phyloP scores from a whole-genome alignment of 2,113 vertebrate species.

The Odontesthes bonariensis region DNA sequence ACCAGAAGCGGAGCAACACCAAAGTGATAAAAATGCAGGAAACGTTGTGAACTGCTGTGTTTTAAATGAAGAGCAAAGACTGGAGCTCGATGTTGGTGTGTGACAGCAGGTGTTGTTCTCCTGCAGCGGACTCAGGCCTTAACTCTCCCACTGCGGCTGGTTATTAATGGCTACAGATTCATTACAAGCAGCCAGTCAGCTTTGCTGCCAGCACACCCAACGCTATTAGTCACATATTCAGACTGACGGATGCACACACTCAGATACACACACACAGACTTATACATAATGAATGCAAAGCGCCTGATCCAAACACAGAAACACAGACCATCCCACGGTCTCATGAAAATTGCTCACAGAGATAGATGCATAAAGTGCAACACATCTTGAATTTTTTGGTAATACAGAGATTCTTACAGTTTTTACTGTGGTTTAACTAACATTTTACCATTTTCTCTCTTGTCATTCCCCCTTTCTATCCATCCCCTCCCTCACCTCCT shows the following conservation, averaged over 20 bases:
- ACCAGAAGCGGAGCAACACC: not conserved
- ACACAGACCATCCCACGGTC: conserved; percentile 12
- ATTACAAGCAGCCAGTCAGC: conserved; percentile 66
- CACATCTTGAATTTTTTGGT: not conserved
- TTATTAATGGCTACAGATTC: conserved; percentile 75
- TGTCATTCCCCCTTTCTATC: conserved; percentile 9
- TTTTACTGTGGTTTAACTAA: not conserved
- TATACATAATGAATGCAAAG: conserved; percentile 33
- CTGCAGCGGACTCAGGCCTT: conserved; percentile 40
- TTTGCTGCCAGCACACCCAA: conserved; percentile 55
- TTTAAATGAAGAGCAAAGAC: conserved; percentile 47
- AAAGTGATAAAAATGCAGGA: conserved; percentile 28
- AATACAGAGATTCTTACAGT: not conserved
- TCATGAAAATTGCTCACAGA: conserved; percentile 15
- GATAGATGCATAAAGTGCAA: not conserved
- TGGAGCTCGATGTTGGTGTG: conserved; percentile 31
- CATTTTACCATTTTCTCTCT: conserved; percentile 16
- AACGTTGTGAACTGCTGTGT: conserved; percentile 30
- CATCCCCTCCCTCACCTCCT: conserved; percentile 11
- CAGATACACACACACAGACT: conserved; percentile 11
- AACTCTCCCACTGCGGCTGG: conserved; percentile 62
- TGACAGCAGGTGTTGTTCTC: conserved; percentile 60
- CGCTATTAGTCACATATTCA: conserved; percentile 65
- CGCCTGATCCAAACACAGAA: conserved; percentile 7
- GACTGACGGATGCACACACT: conserved; percentile 44